Evolutionary conservation across 2,888 invertebrate species (phyloP), one percentile per base, ranked within the genome.

Genomic region (Ellobium chinense): DNA sequence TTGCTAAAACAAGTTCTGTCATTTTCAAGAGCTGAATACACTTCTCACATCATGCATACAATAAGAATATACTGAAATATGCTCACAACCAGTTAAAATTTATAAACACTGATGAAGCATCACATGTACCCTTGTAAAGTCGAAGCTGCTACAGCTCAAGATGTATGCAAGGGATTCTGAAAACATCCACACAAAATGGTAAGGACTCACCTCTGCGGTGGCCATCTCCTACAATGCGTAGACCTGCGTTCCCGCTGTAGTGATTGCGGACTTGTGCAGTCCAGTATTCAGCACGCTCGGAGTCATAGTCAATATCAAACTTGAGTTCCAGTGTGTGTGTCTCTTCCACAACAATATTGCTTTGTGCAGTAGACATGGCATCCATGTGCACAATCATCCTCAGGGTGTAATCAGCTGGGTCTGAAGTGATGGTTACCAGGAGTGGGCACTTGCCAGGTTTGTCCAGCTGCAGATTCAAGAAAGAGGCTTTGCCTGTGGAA

Each of bases 371-470:
- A 24, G 78, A 81, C 58, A 62, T 68, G 9, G 81, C 66, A 18
- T 69, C 65, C 29, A 81, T n/a, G 7, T 37, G 24, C 5, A 66
- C 65, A 54, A 70, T 70, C 56, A 76, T 29, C 21, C 24, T 9
- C 4, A 65, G 29, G 24, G 24, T 39, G 69, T 82, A 84, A 27
- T 80, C 81, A 2, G 73, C 54, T 0, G 84, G 84, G 27, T 78
- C 70, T 29, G 84, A 82, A 27, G 24, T 29, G 12, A 84, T 66
- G 7, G 78, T 72, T 54, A 84, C 73, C 1, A 29, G 31, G 34
- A 84, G 24, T 14, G 77, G 81, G 34, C 82, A 84, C n/a, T 68
- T 78, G 9, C 84, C 84, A n/a, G 78, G 81, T 7, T 72, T 69
- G 37, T 29, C 34, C 31, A 84, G 74, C 39, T 77, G 69, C 5